phyloP scores from a whole-genome alignment of 2,888 invertebrate species.

The Aricia artaxerxes region DNA sequence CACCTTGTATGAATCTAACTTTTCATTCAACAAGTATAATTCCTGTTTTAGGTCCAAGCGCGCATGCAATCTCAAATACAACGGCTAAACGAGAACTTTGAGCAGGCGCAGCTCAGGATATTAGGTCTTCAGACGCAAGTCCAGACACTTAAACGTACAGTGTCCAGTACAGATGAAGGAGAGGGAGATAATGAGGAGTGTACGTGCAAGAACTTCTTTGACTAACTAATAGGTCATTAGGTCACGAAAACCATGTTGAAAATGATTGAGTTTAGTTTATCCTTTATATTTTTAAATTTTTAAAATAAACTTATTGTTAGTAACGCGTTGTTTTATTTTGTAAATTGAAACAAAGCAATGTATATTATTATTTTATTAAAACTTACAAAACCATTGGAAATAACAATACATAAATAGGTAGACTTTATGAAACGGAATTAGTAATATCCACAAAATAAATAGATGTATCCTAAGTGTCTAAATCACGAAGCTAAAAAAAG shows the following conservation, averaged over 20 bases:
- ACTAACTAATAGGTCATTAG: conserved; percentile 46
- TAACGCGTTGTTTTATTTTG: neutral
- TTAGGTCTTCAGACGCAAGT: conserved; percentile 84
- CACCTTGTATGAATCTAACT: too few relatives aligned
- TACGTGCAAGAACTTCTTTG: conserved; percentile 64
- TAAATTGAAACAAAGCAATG: neutral
- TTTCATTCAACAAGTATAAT: too few relatives aligned
- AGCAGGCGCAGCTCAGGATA: conserved; percentile 85
- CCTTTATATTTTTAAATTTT: neutral
- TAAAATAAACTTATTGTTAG: neutral
- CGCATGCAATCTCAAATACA: conserved; percentile 87
- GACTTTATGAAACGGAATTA: neutral
- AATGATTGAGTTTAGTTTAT: neutral
- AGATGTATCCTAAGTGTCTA: neutral
- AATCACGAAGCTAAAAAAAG: too few relatives aligned
- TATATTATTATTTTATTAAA: neutral
- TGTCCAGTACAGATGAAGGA: conserved; percentile 58
- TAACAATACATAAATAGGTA: neutral
- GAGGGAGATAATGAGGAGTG: conserved; percentile 59
- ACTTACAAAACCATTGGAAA: neutral
- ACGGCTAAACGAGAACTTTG: conserved; percentile 85
- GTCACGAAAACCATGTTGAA: neutral
- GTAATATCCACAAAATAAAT: neutral
- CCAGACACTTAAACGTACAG: conserved; percentile 78
- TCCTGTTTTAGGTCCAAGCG: conserved; percentile 74